Evolutionary conservation across 2,113 vertebrate genomes (phyloP).

Genomic region (Xiphophorus hellerii): DNA sequence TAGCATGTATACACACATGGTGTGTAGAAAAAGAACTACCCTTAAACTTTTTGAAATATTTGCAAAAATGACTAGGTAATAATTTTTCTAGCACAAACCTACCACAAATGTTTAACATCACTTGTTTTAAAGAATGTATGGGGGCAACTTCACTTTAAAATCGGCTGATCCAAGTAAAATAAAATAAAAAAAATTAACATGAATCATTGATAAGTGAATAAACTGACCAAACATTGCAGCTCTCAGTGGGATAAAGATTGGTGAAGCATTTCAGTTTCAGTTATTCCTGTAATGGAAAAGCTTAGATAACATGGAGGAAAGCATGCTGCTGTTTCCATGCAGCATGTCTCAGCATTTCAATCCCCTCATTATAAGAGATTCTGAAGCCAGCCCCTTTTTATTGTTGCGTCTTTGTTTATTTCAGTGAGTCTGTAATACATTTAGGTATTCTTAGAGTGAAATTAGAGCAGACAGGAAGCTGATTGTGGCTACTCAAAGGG

Average conservation of each 20-base stretch:
- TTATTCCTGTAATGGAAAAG: background rate
- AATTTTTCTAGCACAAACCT: too few species aligned
- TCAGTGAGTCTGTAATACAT: slow-evolving; percentile 11
- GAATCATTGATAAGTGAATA: background rate
- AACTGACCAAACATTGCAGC: background rate
- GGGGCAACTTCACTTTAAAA: background rate
- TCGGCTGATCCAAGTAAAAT: background rate
- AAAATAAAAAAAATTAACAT: background rate
- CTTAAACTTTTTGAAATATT: too few species aligned
- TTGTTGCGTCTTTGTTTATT: slow-evolving; percentile 32
- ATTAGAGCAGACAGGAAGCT: slow-evolving; percentile 19
- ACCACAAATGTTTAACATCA: background rate
- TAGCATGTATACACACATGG: too few species aligned
- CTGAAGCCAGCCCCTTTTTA: slow-evolving; percentile 16
- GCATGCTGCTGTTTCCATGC: background rate
- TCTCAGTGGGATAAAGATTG: background rate
- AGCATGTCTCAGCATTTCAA: slow-evolving; percentile 14
- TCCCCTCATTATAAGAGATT: slow-evolving; percentile 38
- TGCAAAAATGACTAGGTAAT: too few species aligned
- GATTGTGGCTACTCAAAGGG: slow-evolving; percentile 27
- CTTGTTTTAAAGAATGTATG: background rate
- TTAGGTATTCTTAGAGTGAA: slow-evolving; percentile 11
- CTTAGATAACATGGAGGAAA: background rate
- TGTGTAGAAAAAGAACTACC: too few species aligned
- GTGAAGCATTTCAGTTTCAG: background rate